Percentiles rank a stretch among this genome's conserved stretches.
Evolutionary conservation across 2,888 invertebrate genomes (phyloP).

Genomic region (Andrena hattorfiana): DNA sequence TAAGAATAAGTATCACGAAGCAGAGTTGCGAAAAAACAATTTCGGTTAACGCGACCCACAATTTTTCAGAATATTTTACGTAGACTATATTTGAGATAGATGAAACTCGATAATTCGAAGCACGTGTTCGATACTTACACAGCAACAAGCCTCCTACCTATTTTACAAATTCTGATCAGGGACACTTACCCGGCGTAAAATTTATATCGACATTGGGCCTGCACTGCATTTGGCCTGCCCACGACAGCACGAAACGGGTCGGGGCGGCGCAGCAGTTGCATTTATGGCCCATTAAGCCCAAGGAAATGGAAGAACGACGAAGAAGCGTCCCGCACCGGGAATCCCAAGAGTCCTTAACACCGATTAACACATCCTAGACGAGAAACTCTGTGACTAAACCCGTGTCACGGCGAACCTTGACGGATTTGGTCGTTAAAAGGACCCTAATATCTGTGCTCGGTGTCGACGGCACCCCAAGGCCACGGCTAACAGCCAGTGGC

Average conservation of each 20-base stretch:
- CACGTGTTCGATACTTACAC: no score
- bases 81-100: no score
- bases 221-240: no score
- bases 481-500: background rate
- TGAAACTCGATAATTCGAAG: no score
- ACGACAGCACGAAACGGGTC: background rate
- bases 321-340: slow-evolving; percentile 1
- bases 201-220: no score
- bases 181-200: no score
- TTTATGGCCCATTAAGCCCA: background rate
- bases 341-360: background rate
- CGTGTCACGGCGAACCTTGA: background rate
- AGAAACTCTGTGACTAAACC: background rate
- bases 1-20: no score
- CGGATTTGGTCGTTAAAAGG: background rate
- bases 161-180: background rate
- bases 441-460: background rate
- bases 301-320: background rate
- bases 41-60: no score
- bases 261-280: background rate
- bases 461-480: slow-evolving; percentile 8
- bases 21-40: no score
- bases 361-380: slow-evolving; percentile 4
- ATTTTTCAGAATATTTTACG: no score
- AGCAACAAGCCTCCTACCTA: no score